These are phyloP conservation scores for Sorex maritimensis DNA, from an alignment of 2,797 vertebrate species.

Conservation along the genomic window DNA sequence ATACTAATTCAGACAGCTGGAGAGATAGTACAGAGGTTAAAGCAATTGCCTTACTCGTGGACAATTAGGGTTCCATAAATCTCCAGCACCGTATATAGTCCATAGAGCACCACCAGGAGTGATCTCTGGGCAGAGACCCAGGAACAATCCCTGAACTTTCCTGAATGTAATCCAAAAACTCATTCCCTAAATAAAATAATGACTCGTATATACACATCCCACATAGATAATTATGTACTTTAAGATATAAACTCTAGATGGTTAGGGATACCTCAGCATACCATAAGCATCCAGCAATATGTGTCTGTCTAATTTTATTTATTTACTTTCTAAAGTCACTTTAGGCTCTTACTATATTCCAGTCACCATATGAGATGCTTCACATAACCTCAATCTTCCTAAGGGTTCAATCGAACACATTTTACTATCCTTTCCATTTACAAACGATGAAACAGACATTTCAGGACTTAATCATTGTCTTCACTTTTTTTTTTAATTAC, in stretches of 20 bases:
- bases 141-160: too few species aligned
- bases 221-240: background rate
- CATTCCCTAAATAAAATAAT: too few species aligned
- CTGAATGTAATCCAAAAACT: too few species aligned
- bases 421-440: background rate
- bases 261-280: background rate
- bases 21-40: too few species aligned
- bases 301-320: slow-evolving; percentile 8
- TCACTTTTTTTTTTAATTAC: background rate
- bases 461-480: background rate
- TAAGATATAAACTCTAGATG: background rate
- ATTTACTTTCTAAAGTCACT: slow-evolving; percentile 12
- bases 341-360: background rate
- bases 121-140: too few species aligned
- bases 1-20: background rate
- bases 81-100: too few species aligned
- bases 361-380: background rate
- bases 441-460: background rate
- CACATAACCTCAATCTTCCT: background rate
- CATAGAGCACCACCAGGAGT: too few species aligned
- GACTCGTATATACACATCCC: background rate
- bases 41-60: too few species aligned
- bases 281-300: background rate
- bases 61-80: too few species aligned
- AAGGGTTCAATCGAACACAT: background rate